Conservation (phyloP, 1,140 invertebrate genomes). For the Trichomalopsis sarcophagae region DNA sequence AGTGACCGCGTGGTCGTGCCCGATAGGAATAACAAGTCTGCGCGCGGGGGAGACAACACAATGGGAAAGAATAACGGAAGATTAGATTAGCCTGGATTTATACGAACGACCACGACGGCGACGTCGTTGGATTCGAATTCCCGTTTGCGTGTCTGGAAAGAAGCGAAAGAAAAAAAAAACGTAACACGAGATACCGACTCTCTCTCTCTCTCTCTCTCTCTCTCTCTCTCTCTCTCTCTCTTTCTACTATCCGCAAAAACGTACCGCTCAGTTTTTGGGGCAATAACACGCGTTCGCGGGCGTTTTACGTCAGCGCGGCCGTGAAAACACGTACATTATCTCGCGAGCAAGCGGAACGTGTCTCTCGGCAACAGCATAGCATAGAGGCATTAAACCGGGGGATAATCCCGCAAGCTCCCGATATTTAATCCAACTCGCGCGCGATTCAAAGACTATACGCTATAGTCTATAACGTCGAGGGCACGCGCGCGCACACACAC, state of each 20-base stretch:
- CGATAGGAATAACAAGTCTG: background rate
- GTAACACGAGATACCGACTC: background rate
- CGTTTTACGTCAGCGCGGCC: too few relatives aligned
- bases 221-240: too few relatives aligned
- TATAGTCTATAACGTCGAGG: background rate
- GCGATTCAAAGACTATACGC: background rate
- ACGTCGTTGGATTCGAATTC: background rate
- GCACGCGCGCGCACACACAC: background rate
- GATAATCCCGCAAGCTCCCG: background rate
- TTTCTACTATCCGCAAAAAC: background rate
- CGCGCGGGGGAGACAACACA: background rate
- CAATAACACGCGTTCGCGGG: background rate
- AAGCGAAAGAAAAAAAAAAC: too few relatives aligned
- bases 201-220: too few relatives aligned
- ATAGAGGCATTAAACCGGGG: background rate
- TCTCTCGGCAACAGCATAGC: background rate
- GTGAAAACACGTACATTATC: too few relatives aligned
- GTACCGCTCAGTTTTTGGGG: background rate
- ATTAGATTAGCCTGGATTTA: slow-evolving; percentile 13
- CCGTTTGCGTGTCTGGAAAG: background rate
- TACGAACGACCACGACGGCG: background rate
- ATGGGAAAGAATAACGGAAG: background rate
- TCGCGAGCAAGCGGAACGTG: background rate
- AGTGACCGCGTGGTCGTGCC: background rate
- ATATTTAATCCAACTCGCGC: background rate